Percentiles rank a stretch among this genome's conserved stretches.
Evolutionary conservation across 92 coral and sea anemone species (phyloP).

Genomic region (Zoanthus sociatus): DNA sequence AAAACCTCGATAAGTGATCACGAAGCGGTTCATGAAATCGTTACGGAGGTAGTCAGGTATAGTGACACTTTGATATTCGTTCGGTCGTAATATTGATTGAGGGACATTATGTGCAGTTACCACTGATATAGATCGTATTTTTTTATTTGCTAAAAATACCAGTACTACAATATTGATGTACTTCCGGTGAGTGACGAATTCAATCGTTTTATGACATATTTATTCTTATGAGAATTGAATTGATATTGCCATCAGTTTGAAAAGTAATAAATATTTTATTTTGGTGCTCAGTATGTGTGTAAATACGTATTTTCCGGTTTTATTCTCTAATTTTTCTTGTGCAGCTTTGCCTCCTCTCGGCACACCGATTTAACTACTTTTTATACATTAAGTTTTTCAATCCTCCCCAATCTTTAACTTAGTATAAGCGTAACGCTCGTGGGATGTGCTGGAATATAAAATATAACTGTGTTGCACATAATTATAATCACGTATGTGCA

Average conservation of each 20-base stretch:
- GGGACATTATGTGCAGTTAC: neutral
- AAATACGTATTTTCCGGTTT: neutral
- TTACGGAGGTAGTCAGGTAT: conserved; percentile 72
- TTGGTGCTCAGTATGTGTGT: too few relatives aligned
- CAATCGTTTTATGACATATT: neutral
- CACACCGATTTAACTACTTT: neutral
- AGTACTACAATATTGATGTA: neutral
- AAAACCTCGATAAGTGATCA: conserved; percentile 44
- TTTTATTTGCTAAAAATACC: neutral
- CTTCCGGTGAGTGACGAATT: neutral
- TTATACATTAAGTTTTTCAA: too few relatives aligned
- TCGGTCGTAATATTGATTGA: conserved; percentile 41
- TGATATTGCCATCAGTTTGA: neutral
- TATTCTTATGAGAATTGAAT: neutral
- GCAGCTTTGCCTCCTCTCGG: neutral
- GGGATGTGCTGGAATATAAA: too few relatives aligned
- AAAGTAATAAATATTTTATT: neutral
- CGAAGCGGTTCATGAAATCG: conserved; percentile 77
- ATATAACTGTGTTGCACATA: too few relatives aligned
- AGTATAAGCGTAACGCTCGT: too few relatives aligned
- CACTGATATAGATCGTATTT: neutral
- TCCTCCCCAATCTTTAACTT: too few relatives aligned
- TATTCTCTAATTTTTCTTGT: neutral
- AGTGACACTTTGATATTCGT: neutral
- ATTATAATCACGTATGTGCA: too few relatives aligned